A percentile compares a stretch with the other conserved stretches of the same genome.
Conservation (phyloP, 2,888 invertebrate genomes). For the Exephanes ischioxanthus region DNA sequence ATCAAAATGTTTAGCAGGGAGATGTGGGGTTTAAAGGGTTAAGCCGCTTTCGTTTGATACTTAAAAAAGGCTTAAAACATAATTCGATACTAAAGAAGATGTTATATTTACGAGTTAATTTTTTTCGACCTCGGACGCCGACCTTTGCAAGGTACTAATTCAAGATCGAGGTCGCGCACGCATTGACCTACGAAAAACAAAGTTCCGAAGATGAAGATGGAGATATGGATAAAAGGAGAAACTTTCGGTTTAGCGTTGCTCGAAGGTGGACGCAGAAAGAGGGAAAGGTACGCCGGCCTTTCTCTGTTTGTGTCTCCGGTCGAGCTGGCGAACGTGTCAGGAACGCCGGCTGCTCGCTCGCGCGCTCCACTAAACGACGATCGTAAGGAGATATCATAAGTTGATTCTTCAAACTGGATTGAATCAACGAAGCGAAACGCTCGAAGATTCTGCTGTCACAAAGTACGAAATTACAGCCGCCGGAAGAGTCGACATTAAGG, state of each 20-base stretch:
- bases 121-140: neutral
- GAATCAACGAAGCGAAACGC: neutral
- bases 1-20: no score
- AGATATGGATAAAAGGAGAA: conserved; percentile 58
- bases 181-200: conserved; percentile 24
- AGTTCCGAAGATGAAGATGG: conserved; percentile 35
- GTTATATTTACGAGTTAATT: neutral
- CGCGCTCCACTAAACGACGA: conserved; percentile 39
- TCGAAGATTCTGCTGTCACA: neutral
- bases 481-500: conserved; percentile 10
- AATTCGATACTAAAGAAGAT: no score
- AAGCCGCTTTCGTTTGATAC: no score
- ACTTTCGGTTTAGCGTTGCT: conserved; percentile 46
- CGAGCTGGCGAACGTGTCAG: conserved; percentile 32
- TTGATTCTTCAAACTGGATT: conserved; percentile 23
- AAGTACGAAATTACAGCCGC: neutral
- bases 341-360: neutral
- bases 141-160: conserved; percentile 8
- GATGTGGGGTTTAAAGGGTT: no score
- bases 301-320: conserved; percentile 32
- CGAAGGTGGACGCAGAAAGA: conserved; percentile 28
- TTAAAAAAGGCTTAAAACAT: no score
- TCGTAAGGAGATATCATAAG: conserved; percentile 17
- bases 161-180: conserved; percentile 31
- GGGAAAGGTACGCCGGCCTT: conserved; percentile 45